Evolutionary conservation across 1,140 invertebrate species (phyloP), one percentile per base, ranked within the genome.

Genomic region (Caenorhabditis brenneri): DNA sequence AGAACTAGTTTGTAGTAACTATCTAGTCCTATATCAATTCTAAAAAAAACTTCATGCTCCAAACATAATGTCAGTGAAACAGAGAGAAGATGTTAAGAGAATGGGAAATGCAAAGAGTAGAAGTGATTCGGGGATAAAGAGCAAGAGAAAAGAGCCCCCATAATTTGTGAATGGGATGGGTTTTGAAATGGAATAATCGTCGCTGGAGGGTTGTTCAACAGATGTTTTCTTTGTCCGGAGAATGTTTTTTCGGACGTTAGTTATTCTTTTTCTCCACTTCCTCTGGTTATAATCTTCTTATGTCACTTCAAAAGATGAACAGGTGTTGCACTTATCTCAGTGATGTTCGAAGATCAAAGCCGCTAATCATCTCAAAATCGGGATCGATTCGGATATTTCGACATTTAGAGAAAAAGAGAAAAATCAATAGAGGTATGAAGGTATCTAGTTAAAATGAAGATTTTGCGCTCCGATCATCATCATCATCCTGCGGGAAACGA

Each of bases 121-220:
- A 33, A 4, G 19, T 19, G 36, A 33, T 27, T 65, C 22, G 10
- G 46, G 15, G 6, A 16, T 65, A 36, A 74, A 46, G 6, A n/a
- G 1, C 6, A 24, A 42, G 10, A 74, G 29, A 74, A 42, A 24
- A 46, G 29, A 74, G 36, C 36, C 36, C 65, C 19, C 65, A 74
- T 74, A 74, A 74, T 74, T 74, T 74, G 36, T n/a, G n/a, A 74
- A 74, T 74, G 65, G n/a, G 65, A 74, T 74, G 65, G 36, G 36
- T 42, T 65, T 74, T 74, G 65, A 74, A 74, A 74, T 74, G 36
- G 65, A 74, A 74, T 74, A 74, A 74, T 74, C 36, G 65, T 74
- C 15, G 36, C 9, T n/a, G 46, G 65, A 74, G 36, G 15, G 65
- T 74, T 74, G 33, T 42, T 39, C 9, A 33, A 74, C 65, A 74